Evolutionary conservation across 2,888 invertebrate genomes (phyloP), one percentile per base, ranked within the genome.

Genomic region (Griposia aprilina): DNA sequence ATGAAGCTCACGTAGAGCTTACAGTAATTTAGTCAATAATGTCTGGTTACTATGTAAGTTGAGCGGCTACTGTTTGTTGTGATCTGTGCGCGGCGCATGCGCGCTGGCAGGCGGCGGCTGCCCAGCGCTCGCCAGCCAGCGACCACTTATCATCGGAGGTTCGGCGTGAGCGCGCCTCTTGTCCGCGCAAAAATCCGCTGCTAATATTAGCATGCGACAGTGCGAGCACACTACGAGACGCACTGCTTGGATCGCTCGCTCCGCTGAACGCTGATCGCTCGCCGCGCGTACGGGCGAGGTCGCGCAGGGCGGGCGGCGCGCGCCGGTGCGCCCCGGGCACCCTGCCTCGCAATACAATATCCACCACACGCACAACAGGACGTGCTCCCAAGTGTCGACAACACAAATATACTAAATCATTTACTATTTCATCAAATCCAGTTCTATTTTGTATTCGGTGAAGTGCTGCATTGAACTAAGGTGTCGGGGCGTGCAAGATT

Each of bases 281-380:
- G 85, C 83, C 87, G 78, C 69, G 92, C 89, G 93, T 92, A 91
- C 94, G 93, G 90, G 87, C 90, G 89, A 91, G 90, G 89, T 88
- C 90, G 91, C 90, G 91, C 89, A 93, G 95, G 95, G 96, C 95
- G 96, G 96, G 96, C 96, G 96, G 96, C 96, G 96, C 96, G 96
- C 95, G 95, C 93, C 88, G 88, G 79, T 87, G 82, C 87, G 83
- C 90, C 90, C 90, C 83, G 90, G 85, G 73, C 91, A 93, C 91
- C 92, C 90, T 88, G 78, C 74, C 77, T 88, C 87, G 85, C 90
- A 91, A 91, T 91, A 91, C 90, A 90, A 90, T 87, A 89, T 82
- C 85, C 80, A 85, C 90, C 88, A 87, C 80, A 88, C 86, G 80
- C 86, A 85, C 76, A 80, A 90, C 88, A 88, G 86, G 91, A 92